Conservation (phyloP, 2,797 vertebrate species). For the Alcedo quadribrachys region DNA sequence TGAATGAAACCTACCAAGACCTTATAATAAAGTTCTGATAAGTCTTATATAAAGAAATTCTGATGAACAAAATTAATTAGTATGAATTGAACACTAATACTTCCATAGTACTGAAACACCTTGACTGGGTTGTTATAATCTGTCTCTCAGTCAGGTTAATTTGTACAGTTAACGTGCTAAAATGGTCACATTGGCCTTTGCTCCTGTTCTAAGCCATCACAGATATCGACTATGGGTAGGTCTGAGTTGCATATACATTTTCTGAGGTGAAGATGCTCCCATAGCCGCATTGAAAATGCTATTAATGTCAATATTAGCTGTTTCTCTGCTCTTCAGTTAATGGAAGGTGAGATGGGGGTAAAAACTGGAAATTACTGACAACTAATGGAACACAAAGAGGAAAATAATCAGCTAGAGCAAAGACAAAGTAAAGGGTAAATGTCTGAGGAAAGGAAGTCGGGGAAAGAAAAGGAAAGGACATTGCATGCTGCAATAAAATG, state of each 20-base stretch:
- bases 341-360: not conserved
- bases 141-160: not conserved
- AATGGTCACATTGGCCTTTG: not conserved
- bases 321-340: not conserved
- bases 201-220: not conserved
- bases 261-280: not conserved
- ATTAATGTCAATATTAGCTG: not conserved
- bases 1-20: not conserved
- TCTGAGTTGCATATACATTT: not conserved
- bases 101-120: not conserved
- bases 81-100: not conserved
- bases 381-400: not conserved
- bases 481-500: not conserved
- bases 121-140: not conserved
- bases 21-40: not conserved
- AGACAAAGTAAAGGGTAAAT: not conserved
- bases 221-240: rapidly evolving
- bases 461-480: not conserved
- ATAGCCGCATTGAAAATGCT: not conserved
- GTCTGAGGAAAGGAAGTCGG: not conserved
- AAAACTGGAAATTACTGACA: not conserved
- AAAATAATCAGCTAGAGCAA: not conserved
- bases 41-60: not conserved
- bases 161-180: not conserved
- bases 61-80: not conserved